Percentiles rank a stretch among this genome's conserved stretches.
These are phyloP conservation scores for Papilio demoleus DNA, from an alignment of 2,888 invertebrate species.

Conservation along the genomic window DNA sequence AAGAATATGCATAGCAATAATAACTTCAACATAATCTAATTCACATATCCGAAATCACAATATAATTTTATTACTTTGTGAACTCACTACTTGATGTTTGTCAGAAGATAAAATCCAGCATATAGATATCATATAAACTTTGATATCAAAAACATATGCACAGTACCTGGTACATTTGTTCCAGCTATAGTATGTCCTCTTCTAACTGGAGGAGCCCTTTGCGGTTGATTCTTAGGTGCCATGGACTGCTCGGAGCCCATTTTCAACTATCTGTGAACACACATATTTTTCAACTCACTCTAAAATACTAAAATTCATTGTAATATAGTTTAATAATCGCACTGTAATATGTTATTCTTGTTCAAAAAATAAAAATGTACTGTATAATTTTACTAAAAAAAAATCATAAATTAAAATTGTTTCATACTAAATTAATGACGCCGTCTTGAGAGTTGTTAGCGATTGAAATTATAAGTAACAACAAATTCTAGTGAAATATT, in stretches of 20 bases:
- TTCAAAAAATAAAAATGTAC: too few species aligned
- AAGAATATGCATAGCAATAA: too few species aligned
- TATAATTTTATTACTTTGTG: too few species aligned
- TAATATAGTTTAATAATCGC: neutral
- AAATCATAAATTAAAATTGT: neutral
- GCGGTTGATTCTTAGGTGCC: slow-evolving; percentile 67
- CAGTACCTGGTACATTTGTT: slow-evolving; percentile 64
- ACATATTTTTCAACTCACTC: neutral
- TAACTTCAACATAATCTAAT: too few species aligned
- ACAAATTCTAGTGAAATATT: neutral
- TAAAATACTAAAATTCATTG: neutral
- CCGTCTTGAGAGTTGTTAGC: neutral
- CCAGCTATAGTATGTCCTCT: slow-evolving; percentile 80
- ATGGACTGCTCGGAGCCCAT: slow-evolving; percentile 87
- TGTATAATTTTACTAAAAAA: neutral
- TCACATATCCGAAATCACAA: too few species aligned
- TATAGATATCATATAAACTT: too few species aligned
- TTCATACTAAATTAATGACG: neutral
- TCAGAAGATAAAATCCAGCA: too few species aligned
- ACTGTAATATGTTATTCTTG: neutral
- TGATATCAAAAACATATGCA: too few species aligned
- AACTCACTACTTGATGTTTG: too few species aligned
- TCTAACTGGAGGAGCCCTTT: slow-evolving; percentile 68
- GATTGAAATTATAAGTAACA: neutral
- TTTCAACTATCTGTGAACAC: slow-evolving; percentile 20